Evolutionary conservation across 1,140 invertebrate genomes (phyloP).

Genomic region (Cydia strobilella): DNA sequence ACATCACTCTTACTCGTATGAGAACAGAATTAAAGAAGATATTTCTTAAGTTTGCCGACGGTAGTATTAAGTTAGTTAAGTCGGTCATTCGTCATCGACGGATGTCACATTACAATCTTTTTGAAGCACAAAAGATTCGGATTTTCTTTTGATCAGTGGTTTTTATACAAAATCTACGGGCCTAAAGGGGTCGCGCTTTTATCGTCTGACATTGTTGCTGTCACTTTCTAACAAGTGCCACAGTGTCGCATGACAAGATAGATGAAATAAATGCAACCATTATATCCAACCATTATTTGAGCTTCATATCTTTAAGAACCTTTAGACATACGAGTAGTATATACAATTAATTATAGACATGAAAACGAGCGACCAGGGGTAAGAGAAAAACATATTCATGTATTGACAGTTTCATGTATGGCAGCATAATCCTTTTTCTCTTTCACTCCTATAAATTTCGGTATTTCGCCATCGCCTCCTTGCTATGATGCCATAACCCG

Average conservation of each 20-base stretch:
- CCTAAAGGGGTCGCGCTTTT: background rate
- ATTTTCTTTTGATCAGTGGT: conserved; percentile 50
- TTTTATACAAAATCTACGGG: background rate
- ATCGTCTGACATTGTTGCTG: background rate
- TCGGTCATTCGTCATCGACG: conserved; percentile 70
- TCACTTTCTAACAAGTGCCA: no score
- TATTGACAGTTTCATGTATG: no score
- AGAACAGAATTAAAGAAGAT: background rate
- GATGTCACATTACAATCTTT: conserved; percentile 67
- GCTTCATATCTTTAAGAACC: background rate
- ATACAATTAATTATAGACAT: no score
- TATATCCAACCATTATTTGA: background rate
- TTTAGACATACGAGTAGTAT: no score
- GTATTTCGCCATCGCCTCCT: no score
- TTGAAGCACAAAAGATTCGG: conserved; percentile 57
- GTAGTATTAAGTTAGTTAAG: conserved; percentile 24
- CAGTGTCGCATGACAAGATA: no score
- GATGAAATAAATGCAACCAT: no score
- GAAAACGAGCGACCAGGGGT: no score
- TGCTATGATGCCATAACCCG: no score
- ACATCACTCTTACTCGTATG: background rate
- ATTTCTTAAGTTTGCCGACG: background rate
- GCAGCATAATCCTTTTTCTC: no score
- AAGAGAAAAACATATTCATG: no score
- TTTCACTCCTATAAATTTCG: no score